Conservation (phyloP, 2,888 invertebrate genomes). For the Pandemis heparana region DNA sequence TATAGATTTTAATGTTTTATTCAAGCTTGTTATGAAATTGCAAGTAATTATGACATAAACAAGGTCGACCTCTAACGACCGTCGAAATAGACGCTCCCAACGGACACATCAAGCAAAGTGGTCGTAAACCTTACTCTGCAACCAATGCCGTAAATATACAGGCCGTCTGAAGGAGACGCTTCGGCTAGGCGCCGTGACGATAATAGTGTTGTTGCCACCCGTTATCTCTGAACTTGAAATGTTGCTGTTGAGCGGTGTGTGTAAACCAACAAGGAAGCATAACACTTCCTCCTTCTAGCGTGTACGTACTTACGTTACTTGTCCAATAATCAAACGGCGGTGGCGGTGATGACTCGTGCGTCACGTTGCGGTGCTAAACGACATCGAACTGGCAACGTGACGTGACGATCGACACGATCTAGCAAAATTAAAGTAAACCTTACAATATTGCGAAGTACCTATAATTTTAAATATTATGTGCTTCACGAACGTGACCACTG, state of each 20-base stretch:
- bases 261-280: slow-evolving; percentile 72
- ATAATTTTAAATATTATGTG: slow-evolving; percentile 17
- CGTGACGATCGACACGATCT: slow-evolving; percentile 52
- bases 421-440: slow-evolving; percentile 47
- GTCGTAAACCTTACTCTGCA: slow-evolving; percentile 46
- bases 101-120: slow-evolving; percentile 47
- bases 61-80: slow-evolving; percentile 42
- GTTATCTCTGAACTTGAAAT: slow-evolving; percentile 79
- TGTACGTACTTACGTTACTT: slow-evolving; percentile 44
- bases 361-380: slow-evolving; percentile 41
- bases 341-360: slow-evolving; percentile 54
- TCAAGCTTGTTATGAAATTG: slow-evolving; percentile 15
- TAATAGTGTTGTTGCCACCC: slow-evolving; percentile 66
- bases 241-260: slow-evolving; percentile 65
- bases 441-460: slow-evolving; percentile 22
- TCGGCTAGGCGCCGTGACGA: slow-evolving; percentile 56
- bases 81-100: slow-evolving; percentile 46
- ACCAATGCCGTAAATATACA: slow-evolving; percentile 47
- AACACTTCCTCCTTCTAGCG: slow-evolving; percentile 44
- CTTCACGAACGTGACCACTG: slow-evolving; percentile 19
- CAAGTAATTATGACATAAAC: slow-evolving; percentile 34
- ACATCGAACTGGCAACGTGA: slow-evolving; percentile 50
- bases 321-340: slow-evolving; percentile 52
- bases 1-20: background rate
- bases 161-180: slow-evolving; percentile 54